These are phyloP conservation scores for Andrena trimmerana DNA, from an alignment of 2,888 invertebrate species.

Conservation along the genomic window DNA sequence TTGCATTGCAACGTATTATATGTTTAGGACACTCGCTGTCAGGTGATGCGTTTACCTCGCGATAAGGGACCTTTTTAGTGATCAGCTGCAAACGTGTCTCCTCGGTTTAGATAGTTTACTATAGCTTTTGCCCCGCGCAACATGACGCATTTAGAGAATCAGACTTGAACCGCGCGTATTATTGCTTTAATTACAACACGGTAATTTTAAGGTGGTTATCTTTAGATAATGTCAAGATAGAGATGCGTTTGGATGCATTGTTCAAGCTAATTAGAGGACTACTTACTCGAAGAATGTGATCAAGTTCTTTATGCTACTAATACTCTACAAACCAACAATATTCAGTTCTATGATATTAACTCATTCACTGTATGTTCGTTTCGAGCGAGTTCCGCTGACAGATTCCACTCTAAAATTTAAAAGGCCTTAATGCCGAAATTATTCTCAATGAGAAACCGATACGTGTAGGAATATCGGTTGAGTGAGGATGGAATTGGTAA, in stretches of 20 bases:
- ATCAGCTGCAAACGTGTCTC: not conserved
- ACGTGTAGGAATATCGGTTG: too few relatives aligned
- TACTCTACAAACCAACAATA: not conserved
- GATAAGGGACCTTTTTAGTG: not conserved
- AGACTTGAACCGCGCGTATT: too few relatives aligned
- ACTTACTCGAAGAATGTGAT: not conserved
- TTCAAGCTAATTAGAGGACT: not conserved
- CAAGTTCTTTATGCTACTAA: not conserved
- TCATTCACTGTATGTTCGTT: too few relatives aligned
- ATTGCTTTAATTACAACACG: not conserved
- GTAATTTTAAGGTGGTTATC: not conserved
- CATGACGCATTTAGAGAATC: too few relatives aligned
- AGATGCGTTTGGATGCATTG: not conserved
- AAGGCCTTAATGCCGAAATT: too few relatives aligned
- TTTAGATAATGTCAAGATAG: not conserved
- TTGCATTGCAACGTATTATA: conserved; percentile 2
- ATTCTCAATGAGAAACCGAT: too few relatives aligned
- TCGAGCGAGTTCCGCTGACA: too few relatives aligned
- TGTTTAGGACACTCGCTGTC: conserved; percentile 3
- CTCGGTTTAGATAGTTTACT: not conserved
- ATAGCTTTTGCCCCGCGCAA: not conserved
- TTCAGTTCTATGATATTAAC: too few relatives aligned
- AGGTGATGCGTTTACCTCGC: not conserved
- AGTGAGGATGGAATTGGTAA: too few relatives aligned
- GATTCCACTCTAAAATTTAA: too few relatives aligned